phyloP scores from a whole-genome alignment of 2,888 invertebrate genomes.

The Ligdia adustata region DNA sequence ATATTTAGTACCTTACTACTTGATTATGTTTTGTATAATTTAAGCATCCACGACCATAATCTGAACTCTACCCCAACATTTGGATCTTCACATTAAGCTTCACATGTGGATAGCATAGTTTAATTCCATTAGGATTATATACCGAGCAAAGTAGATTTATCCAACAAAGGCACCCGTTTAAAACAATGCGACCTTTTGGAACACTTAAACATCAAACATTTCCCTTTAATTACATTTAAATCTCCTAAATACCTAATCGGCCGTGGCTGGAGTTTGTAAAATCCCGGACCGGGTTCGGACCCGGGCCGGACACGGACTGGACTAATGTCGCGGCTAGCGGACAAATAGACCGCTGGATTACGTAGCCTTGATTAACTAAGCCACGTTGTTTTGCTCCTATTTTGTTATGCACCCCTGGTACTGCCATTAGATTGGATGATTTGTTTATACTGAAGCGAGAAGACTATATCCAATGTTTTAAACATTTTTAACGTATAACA shows the following conservation, averaged over 20 bases:
- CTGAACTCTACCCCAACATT: slow-evolving; percentile 6
- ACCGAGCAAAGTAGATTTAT: slow-evolving; percentile 25
- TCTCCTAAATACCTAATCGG: slow-evolving; percentile 41
- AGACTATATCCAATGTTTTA: slow-evolving; percentile 12
- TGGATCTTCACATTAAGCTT: slow-evolving; percentile 1
- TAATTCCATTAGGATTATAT: slow-evolving; percentile 26
- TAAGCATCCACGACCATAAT: slow-evolving; percentile 1
- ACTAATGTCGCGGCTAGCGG: slow-evolving; percentile 75
- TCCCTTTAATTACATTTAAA: slow-evolving; percentile 40
- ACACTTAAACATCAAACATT: slow-evolving; percentile 38
- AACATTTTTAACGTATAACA: too few species aligned
- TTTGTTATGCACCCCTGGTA: slow-evolving; percentile 75
- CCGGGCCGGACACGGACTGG: slow-evolving; percentile 57
- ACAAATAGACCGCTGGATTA: slow-evolving; percentile 70
- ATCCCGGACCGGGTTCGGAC: slow-evolving; percentile 56
- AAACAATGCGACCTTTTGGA: slow-evolving; percentile 35
- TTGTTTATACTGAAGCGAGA: slow-evolving; percentile 22
- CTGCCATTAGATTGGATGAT: slow-evolving; percentile 42
- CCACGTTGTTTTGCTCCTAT: slow-evolving; percentile 62
- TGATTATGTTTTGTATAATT: too few species aligned
- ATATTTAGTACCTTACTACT: too few species aligned
- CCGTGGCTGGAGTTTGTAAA: slow-evolving; percentile 32
- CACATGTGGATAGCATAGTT: slow-evolving; percentile 13
- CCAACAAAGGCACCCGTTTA: slow-evolving; percentile 24
- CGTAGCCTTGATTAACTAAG: slow-evolving; percentile 76